Percentiles rank a stretch among this genome's conserved stretches.
These are phyloP conservation scores for Steinernema khuongi DNA, from an alignment of 1,140 invertebrate genomes.

Conservation along the genomic window DNA sequence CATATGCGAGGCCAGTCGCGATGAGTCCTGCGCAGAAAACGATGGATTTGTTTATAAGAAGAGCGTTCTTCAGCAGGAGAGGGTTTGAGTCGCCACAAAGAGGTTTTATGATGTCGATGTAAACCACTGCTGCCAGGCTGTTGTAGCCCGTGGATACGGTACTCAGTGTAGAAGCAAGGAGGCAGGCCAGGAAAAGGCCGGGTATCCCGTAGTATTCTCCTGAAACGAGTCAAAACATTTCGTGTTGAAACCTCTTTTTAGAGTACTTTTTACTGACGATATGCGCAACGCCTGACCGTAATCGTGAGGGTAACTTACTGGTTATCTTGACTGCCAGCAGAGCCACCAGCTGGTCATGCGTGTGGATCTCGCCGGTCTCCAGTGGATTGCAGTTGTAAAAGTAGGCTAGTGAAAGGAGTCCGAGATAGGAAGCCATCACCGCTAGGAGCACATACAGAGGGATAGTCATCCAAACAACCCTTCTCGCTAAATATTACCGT, in stretches of 20 bases:
- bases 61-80: neutral
- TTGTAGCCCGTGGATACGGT: neutral
- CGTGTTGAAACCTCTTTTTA: no score
- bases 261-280: no score
- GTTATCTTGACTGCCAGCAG: neutral
- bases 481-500: no score
- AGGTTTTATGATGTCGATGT: neutral
- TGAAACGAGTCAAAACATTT: neutral
- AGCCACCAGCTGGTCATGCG: conserved; percentile 8
- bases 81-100: neutral
- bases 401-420: neutral
- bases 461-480: neutral
- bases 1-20: neutral
- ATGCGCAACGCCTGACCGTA: no score
- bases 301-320: neutral
- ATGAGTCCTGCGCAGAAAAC: neutral
- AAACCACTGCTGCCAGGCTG: neutral
- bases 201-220: neutral
- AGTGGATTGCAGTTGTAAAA: conserved; percentile 19
- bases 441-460: neutral
- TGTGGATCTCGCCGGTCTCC: conserved; percentile 15
- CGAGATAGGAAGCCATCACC: neutral
- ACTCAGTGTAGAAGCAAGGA: neutral
- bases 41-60: neutral
- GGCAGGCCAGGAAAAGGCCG: neutral